Base-by-base conservation (phyloP, 1,140 invertebrate genomes). In the Drosophila repletoides region DNA sequence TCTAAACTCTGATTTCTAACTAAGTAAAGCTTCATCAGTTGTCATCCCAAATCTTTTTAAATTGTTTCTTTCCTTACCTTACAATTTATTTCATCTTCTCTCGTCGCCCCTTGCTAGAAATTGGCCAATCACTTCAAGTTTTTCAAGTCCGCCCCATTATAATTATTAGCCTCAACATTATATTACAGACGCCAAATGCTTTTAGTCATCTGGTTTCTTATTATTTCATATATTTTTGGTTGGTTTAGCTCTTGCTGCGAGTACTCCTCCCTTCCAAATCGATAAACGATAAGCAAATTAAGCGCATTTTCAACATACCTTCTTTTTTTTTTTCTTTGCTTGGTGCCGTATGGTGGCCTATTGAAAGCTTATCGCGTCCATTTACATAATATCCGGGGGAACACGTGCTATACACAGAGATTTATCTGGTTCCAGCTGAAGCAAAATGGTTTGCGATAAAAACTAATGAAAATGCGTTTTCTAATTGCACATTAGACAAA, bases 391-490 rank as follows among this genome's bases (percentile, higher is more conserved):
- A 46, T 15, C 12, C 9, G 19, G 29, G 38, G 19, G 41, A 28
- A 49, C 55, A 52, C 64, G 64, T 67, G 64, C 33, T 56, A 5
- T 17, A 29, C n/a, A n/a, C n/a, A n/a, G n/a, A n/a, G 12, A 33
- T 17, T 52, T 24, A 10, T 36, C 2, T 28, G 3, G 51, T 12
- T 65, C 59, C 67, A 79, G 75, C 71, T 80, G 67, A 86, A 76
- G 68, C 71, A 41, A 71, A 86, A 84, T 80, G 71, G 80, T 38
- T 58, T 59, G 70, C 86, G 86, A 88, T 88, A 88, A 88, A 86
- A 80, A 81, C 86, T 88, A 88, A 88, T 88, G 86, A 88, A 88
- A 88, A 88, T 88, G 80, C 74, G 66, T 88, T 76, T 83, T 86
- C 71, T 88, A 88, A 88, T 88, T 88, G 86, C 77, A 87, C 86